Evolutionary conservation across 2,797 vertebrate species (phyloP), one percentile per base, ranked within the genome.

Genomic region (Enteromius argenteus): DNA sequence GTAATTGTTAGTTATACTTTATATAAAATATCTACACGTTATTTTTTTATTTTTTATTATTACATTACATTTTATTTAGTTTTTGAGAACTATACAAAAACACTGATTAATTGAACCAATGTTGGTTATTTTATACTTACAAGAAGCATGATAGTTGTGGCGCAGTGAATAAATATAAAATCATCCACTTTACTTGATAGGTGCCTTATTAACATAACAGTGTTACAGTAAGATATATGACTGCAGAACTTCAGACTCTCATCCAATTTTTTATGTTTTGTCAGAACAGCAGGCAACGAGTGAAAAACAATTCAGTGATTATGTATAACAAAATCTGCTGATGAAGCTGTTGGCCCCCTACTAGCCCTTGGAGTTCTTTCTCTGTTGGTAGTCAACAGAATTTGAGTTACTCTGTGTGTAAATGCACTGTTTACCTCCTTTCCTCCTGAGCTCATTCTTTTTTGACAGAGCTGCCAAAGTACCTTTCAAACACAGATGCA

Each of bases 401-500:
- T 80, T 56, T 80, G 49, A 73, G 76, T 69, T 23, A 32, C 49
- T 44, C 49, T 75, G 32, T 39, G 27, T 60, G 73, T 46, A 73
- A 71, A 85, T 73, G 86, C 21, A 44, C 32, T 82, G 35, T 87
- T 87, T 67, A 85, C 86, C 86, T 78, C 46, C 83, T 76, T 88
- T 89, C 58, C 83, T 56, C 42, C 64, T 15, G 81, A 79, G 79
- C 86, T 85, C 90, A 88, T 87, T 86, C 89, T 72, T 79, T 75
- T 51, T 66, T 67, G 76, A 88, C 84, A 82, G 77, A 49, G 79
- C 90, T 90, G 72, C 85, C 77, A 88, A 90, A 85, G 67, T 91
- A 82, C 90, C 88, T 91, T 87, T 86, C 81, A 91, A 93, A 89
- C 89, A 91, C 42, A 42, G 35, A 69, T 79, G 91, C 90, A 9